Evolutionary conservation across 1,140 invertebrate genomes (phyloP), one percentile per base, ranked within the genome.

Genomic region (Ceratosolen solmsi): DNA sequence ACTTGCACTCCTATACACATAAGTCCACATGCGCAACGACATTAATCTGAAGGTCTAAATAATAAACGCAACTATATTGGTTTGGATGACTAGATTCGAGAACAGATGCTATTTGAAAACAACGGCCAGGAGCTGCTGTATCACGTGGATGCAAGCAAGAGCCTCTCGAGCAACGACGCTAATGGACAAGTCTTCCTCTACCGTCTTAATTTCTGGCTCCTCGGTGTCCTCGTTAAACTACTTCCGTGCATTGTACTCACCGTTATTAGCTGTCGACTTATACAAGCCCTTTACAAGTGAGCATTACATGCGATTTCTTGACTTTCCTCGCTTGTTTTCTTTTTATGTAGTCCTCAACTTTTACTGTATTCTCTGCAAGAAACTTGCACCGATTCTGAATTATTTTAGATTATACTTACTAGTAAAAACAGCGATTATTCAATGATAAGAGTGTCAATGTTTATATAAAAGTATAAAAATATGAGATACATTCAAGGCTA

Each of bases 141-240:
- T 68, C 76, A 85, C 73, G 88, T 89, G 22, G 88, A 88, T 56
- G 70, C 85, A 8, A 81, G 56, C 22, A 20, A 56, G 33, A 84
- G 73, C 80, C 84, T 65, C 87, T 85, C 22, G 89, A 91, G 13
- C 54, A 38, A 27, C 0, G 85, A 92, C 25, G 41, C 30, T 22
- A 68, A 82, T 27, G 71, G 56, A 0, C 81, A 70, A 9, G 92
- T 91, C 41, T 90, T 93, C 1, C 87, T 94, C 20, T 96, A 96
- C 84, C 93, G 94, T 85, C 93, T 96, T 1, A 97, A 97, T 88
- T 97, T 98, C 88, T 98, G 96, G 96, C 93, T 97, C 36, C 96
- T 97, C 87, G 94, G 95, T 2, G 95, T 98, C 4, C 92, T 97
- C 27, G 95, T 97, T 11, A 98, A 98, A 87, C 91, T 98, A 0